Percentiles rank a stretch among this genome's conserved stretches.
Evolutionary conservation across 2,888 invertebrate species (phyloP).

Genomic region (Oasisia sp.): DNA sequence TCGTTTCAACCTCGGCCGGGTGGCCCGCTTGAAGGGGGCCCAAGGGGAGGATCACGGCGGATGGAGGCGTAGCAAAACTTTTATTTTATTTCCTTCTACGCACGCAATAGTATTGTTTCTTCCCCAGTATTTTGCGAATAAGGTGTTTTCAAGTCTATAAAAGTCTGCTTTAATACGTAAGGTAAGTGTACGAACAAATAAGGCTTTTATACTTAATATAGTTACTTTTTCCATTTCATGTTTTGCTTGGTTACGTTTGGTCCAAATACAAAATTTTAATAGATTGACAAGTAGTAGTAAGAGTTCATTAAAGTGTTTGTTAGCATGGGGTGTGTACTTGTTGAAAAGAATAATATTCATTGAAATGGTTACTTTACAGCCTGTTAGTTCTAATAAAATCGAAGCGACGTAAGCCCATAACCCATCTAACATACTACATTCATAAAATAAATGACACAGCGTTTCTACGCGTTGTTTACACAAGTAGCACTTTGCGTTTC

Average conservation of each 20-base stretch:
- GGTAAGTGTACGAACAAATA: neutral
- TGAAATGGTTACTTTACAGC: neutral
- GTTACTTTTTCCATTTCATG: neutral
- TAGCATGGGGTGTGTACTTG: neutral
- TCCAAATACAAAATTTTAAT: constrained; percentile 20
- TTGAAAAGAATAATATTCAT: neutral
- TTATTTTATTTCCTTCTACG: neutral
- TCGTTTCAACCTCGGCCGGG: too few species aligned
- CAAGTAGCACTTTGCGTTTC: neutral
- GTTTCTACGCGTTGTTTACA: neutral
- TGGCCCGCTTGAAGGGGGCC: too few species aligned
- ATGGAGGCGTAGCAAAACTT: too few species aligned
- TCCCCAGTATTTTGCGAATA: constrained; percentile 1
- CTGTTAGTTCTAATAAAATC: neutral
- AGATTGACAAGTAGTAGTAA: neutral
- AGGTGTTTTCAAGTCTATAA: neutral
- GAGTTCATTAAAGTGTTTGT: neutral
- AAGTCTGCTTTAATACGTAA: constrained; percentile 6
- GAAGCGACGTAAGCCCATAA: constrained; percentile 5
- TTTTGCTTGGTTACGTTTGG: neutral
- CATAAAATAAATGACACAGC: neutral
- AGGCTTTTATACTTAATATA: neutral
- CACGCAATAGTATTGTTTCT: neutral
- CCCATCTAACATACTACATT: neutral
- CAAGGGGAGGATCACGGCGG: too few species aligned